Evolutionary conservation across 1,140 invertebrate species (phyloP), one percentile per base, ranked within the genome.

Genomic region (Trichogramma pretiosum): DNA sequence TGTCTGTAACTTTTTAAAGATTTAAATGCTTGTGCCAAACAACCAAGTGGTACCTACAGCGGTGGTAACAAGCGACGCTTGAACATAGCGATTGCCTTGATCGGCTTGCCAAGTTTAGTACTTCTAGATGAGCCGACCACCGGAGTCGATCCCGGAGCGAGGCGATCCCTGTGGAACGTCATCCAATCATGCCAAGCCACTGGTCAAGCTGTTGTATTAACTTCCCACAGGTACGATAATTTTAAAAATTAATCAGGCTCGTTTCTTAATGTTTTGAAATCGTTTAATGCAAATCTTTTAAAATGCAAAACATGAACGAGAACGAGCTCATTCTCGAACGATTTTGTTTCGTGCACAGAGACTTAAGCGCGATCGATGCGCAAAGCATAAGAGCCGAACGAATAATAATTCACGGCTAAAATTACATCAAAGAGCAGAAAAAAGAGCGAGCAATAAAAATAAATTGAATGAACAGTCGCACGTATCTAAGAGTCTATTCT

Each of bases 61-160:
- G 89, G 89, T 16, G 93, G 93, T 2, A 96, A 93, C 55, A 96
- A 94, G 64, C 77, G 94, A 30, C 96, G 98, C 67, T 69, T 99
- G 23, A 94, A 89, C 55, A 91, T 93, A 28, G 93, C 93, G 0
- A 81, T 99, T 38, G 87, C 94, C 7, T 67, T 97, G 17, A 78
- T 91, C 19, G 87, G 83, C 19, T 79, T 82, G 64, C 87, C 86
- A 14, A 74, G 76, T 24, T 71, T 90, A 26, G 72, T 84, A 55
- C 78, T 91, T 50, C 63, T 92, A 62, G 88, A 85, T 61, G 83
- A 85, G 64, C 81, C 82, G 24, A 84, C 79, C 0, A 79, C 81
- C 18, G 81, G 87, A 34, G 87, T 90, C 75, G 88, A 92, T 74
- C 87, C 87, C 2, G 85, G 83, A 9, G 85, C 87, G 0, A 80